phyloP scores from a whole-genome alignment of 2,888 invertebrate species.

The Nomada fucata region DNA sequence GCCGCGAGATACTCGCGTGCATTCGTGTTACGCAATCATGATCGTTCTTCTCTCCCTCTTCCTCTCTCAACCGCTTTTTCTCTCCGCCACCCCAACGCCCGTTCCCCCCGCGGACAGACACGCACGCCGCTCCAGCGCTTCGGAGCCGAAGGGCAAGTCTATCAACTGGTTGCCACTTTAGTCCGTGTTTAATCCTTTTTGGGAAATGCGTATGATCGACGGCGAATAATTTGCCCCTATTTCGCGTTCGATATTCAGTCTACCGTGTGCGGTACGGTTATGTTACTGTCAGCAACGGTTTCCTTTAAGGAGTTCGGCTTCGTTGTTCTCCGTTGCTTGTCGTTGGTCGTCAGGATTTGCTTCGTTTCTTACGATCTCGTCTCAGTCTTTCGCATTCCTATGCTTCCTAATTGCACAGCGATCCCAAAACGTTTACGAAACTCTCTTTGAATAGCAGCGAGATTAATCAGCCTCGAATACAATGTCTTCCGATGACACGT shows the following conservation, averaged over 20 bases:
- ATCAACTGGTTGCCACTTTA: neutral
- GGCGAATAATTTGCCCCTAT: neutral
- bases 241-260: neutral
- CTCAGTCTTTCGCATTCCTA: too few species aligned
- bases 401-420: too few species aligned
- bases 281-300: too few species aligned
- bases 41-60: conserved; percentile 45
- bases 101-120: conserved; percentile 6
- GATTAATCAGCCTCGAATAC: too few species aligned
- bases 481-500: too few species aligned
- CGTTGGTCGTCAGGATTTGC: too few species aligned
- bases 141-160: conserved; percentile 50
- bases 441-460: too few species aligned
- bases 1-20: conserved; percentile 63
- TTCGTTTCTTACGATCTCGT: too few species aligned
- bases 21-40: conserved; percentile 67
- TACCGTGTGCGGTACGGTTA: too few species aligned
- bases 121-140: conserved; percentile 42
- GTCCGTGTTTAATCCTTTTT: neutral
- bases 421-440: too few species aligned
- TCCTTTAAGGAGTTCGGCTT: too few species aligned
- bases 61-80: conserved; percentile 43
- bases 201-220: neutral
- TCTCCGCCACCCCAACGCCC: conserved; percentile 19
- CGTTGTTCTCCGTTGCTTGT: too few species aligned